Evolutionary conservation across 1,140 invertebrate species (phyloP), one percentile per base, ranked within the genome.

Genomic region (Brachionus rubens): DNA sequence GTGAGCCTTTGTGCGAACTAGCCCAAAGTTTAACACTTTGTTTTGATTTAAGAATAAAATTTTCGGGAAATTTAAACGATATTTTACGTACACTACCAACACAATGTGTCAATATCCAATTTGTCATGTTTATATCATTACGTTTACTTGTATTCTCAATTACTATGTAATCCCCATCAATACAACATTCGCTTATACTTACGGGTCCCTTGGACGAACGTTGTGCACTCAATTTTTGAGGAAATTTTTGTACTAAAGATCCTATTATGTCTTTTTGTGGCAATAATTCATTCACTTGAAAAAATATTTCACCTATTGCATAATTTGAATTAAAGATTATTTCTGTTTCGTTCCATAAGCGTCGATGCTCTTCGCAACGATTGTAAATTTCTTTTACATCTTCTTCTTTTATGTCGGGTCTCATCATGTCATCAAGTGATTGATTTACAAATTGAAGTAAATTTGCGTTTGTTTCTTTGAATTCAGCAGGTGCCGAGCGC

Each of bases 91-190:
- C 68, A 54, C 68, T 72, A 16, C 68, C 68, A 26, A 72, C 50
- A 54, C 68, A 72, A 30, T 72, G 68, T 19, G 68, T 72, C 46
- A 72, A 26, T 21, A 36, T 62, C 54, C 70, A 77, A 16, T 36
- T 65, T 28, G 52, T 75, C 43, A 77, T 54, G 50, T 68, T 54
- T 2, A 67, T 54, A 81, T 80, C 78, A 77, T 76, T 78, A 78
- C 79, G 52, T 79, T 80, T 75, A 70, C 78, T 79, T n/a, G 81
- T 84, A 79, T 87, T 87, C 78, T 87, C 86, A 19, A 87, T 68
- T 0, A 81, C 80, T 56, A 87, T 84, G 78, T 80, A 87, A 77
- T 86, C 85, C 48, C 87, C 86, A 78, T 85, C 85, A 1, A 85
- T 83, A 54, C 83, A 81, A 65, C 84, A 85, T 77, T 87, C 86